Percentiles rank a stretch among this genome's conserved stretches.
Conservation (phyloP, 2,888 invertebrate species). For the Parasteatoda lunata region DNA sequence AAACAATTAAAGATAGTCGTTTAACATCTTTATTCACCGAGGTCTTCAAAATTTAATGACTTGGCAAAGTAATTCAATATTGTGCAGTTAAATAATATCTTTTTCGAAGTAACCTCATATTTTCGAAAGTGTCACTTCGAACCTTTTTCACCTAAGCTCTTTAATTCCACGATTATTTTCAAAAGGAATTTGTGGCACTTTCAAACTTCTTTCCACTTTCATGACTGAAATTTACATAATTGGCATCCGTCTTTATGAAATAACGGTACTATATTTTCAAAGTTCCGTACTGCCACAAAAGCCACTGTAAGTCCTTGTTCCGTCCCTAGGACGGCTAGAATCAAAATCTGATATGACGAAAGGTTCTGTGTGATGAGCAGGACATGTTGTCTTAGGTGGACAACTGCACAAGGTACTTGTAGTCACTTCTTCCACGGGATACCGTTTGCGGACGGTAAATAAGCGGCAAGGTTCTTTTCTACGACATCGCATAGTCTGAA, state of each 20-base stretch:
- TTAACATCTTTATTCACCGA: too few species aligned
- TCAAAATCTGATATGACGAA: slow-evolving; percentile 83
- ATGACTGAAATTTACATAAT: not conserved
- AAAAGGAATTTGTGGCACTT: not conserved
- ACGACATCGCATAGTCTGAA: slow-evolving; percentile 86
- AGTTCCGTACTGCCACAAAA: slow-evolving; percentile 78
- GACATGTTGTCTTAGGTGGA: slow-evolving; percentile 85
- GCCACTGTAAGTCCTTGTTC: slow-evolving; percentile 87
- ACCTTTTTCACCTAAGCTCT: not conserved
- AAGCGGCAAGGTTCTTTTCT: slow-evolving; percentile 90
- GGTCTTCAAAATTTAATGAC: too few species aligned
- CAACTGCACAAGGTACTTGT: slow-evolving; percentile 91
- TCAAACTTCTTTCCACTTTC: not conserved
- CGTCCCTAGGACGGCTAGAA: slow-evolving; percentile 80
- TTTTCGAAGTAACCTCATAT: not conserved
- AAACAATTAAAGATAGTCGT: too few species aligned
- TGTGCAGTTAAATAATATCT: too few species aligned
- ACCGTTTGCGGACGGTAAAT: slow-evolving; percentile 87
- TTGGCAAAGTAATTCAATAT: too few species aligned
- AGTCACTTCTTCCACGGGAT: slow-evolving; percentile 89
- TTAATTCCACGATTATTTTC: not conserved
- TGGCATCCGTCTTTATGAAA: not conserved
- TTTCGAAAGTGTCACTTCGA: not conserved
- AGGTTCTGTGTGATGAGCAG: slow-evolving; percentile 86
- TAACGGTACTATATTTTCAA: slow-evolving; percentile 15